Percentiles rank a stretch among this genome's conserved stretches.
phyloP scores from a whole-genome alignment of 1,140 invertebrate genomes.

The Rhopalosiphum maidis region DNA sequence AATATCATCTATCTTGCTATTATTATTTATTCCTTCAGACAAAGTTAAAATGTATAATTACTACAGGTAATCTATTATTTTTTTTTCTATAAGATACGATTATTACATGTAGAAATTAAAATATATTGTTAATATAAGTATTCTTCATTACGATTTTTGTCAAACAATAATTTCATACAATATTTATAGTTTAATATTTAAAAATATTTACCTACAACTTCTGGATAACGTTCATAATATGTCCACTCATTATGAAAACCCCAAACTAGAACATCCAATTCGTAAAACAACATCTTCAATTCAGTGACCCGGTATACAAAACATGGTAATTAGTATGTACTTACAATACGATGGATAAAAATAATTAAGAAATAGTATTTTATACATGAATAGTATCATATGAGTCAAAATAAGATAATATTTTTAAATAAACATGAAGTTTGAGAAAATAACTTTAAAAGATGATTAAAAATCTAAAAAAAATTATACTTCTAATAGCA shows the following conservation, averaged over 20 bases:
- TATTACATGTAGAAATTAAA: background rate
- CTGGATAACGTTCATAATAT: background rate
- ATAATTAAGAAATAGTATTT: background rate
- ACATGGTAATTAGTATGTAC: background rate
- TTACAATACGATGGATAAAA: background rate
- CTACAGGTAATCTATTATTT: background rate
- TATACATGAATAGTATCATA: background rate
- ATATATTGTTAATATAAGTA: too few relatives aligned
- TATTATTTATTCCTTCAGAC: background rate
- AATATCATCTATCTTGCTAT: background rate
- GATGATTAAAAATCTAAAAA: background rate
- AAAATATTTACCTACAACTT: background rate
- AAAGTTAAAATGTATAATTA: background rate
- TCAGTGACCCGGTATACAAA: background rate
- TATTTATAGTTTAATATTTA: background rate
- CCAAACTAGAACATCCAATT: constrained; percentile 22
- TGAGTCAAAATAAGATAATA: background rate
- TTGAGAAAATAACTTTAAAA: background rate
- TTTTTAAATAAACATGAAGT: background rate
- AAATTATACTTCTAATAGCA: background rate
- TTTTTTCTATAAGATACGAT: background rate
- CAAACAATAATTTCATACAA: background rate
- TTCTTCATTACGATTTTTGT: too few relatives aligned
- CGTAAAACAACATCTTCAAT: constrained; percentile 12
- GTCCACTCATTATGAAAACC: background rate